A percentile compares a stretch with the other conserved stretches of the same genome.
Conservation (phyloP, 2,797 vertebrate species). For the Glossophaga mutica region DNA sequence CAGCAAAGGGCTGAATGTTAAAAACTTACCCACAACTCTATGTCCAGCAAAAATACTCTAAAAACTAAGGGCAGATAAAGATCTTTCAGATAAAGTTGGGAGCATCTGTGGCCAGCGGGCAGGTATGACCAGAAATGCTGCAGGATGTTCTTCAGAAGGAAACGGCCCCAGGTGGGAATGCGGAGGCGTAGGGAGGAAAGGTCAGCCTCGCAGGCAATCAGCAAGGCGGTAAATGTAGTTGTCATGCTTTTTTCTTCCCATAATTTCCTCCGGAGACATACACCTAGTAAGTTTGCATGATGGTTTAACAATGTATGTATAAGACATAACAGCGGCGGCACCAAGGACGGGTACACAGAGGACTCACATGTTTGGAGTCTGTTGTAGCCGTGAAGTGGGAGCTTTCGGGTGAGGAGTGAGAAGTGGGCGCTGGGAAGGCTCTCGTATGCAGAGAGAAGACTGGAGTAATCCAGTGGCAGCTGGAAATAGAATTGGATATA, state of each 20-base stretch:
- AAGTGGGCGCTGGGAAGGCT: background rate
- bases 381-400: background rate
- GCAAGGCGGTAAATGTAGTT: background rate
- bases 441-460: background rate
- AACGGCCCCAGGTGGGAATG: accelerated
- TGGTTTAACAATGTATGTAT: background rate
- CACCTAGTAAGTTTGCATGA: background rate
- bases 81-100: background rate
- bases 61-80: background rate
- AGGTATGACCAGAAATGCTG: background rate
- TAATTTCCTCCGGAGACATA: background rate
- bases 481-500: too few relatives aligned
- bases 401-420: too few relatives aligned
- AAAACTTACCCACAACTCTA: background rate
- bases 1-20: background rate
- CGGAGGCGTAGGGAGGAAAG: background rate
- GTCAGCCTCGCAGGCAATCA: background rate
- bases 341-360: background rate
- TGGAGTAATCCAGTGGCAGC: too few relatives aligned
- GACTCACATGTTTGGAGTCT: accelerated
- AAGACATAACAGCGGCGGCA: accelerated
- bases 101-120: background rate
- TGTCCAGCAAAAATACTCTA: background rate
- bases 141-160: background rate
- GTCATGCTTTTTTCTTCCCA: background rate